Evolutionary conservation across 2,797 vertebrate species (phyloP).

Genomic region (Prunella strophiata): DNA sequence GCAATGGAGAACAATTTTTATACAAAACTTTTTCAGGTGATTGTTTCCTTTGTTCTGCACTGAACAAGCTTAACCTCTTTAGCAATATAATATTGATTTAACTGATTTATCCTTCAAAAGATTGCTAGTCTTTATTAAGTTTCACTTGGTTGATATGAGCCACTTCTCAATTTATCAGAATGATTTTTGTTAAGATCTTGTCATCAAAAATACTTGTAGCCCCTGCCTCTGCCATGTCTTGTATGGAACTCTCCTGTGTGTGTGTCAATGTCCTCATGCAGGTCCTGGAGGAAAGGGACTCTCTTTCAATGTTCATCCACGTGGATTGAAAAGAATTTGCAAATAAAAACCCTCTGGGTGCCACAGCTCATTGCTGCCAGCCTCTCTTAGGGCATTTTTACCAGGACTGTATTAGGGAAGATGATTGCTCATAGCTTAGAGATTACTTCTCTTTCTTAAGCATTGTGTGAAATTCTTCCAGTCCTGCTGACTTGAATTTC

Average conservation of each 20-base stretch:
- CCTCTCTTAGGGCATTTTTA: background rate
- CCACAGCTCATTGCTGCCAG: background rate
- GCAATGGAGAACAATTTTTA: background rate
- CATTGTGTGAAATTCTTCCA: background rate
- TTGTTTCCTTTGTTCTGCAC: background rate
- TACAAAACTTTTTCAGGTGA: background rate
- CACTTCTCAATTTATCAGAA: background rate
- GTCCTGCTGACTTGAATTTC: background rate
- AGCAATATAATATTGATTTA: background rate
- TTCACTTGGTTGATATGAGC: background rate
- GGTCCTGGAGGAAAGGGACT: background rate
- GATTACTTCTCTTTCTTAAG: background rate
- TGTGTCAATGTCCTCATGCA: background rate
- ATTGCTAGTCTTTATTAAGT: background rate
- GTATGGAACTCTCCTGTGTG: accelerated
- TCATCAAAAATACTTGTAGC: background rate
- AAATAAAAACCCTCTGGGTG: background rate
- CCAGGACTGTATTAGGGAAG: background rate
- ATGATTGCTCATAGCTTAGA: background rate
- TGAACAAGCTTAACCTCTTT: background rate
- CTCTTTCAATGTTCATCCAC: background rate
- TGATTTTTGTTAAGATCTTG: background rate
- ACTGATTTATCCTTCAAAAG: background rate
- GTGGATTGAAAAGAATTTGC: background rate
- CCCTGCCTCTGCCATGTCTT: background rate